These are phyloP conservation scores for Nerophis lumbriciformis DNA, from an alignment of 2,113 vertebrate species.

Conservation along the genomic window DNA sequence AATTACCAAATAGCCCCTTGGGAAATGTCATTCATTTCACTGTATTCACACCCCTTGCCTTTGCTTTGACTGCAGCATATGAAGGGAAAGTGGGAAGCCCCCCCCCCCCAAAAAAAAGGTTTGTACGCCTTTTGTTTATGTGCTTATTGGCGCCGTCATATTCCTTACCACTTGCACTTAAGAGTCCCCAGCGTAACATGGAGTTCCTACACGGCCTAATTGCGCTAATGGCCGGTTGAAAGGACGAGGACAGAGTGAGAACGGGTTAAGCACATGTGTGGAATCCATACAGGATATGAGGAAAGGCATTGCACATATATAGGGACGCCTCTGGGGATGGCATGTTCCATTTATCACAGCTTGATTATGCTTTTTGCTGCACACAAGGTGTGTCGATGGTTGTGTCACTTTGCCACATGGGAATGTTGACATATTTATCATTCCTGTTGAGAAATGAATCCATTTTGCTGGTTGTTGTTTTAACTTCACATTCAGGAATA, in stretches of 20 bases:
- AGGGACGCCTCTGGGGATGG: slow-evolving; percentile 35
- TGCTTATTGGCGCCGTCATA: background rate
- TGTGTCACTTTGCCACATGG: slow-evolving; percentile 25
- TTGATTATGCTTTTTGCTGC: slow-evolving; percentile 9
- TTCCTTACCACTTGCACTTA: background rate
- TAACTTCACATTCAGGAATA: background rate
- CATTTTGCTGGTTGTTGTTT: background rate
- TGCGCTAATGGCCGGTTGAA: slow-evolving; percentile 46
- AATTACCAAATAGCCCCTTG: slow-evolving; percentile 43
- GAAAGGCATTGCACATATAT: slow-evolving; percentile 14
- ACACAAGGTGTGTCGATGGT: background rate
- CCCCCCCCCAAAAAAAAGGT: background rate
- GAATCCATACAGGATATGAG: slow-evolving; percentile 46
- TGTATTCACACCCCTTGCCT: slow-evolving; percentile 13
- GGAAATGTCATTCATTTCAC: slow-evolving; percentile 29
- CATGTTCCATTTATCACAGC: slow-evolving; percentile 47
- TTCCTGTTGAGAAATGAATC: slow-evolving; percentile 17
- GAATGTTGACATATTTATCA: slow-evolving; percentile 6
- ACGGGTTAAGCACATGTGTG: slow-evolving; percentile 14
- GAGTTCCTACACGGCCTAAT: slow-evolving; percentile 27
- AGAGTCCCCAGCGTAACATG: slow-evolving; percentile 3
- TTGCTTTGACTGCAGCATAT: slow-evolving; percentile 20
- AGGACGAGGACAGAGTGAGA: slow-evolving; percentile 18
- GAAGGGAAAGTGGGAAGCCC: slow-evolving; percentile 7
- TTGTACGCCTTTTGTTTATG: background rate